phyloP scores from a whole-genome alignment of 2,797 vertebrate species.

The Acipenser oxyrinchus region DNA sequence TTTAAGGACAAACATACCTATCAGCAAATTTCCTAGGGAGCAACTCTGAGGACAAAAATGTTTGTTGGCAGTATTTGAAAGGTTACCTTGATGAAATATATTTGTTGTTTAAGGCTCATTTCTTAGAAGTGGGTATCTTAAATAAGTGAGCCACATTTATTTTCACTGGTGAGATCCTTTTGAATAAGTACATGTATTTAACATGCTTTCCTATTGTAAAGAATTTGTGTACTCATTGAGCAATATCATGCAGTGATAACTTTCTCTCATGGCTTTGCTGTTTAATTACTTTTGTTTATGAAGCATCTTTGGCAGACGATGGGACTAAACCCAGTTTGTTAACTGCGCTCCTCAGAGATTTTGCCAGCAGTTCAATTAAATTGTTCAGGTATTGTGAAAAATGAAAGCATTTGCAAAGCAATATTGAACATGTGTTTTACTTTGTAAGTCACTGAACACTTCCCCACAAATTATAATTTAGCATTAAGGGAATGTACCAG shows the following conservation, averaged over 20 bases:
- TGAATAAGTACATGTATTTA: too few relatives aligned
- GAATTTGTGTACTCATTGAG: too few relatives aligned
- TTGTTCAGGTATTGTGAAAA: not conserved
- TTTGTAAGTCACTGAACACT: not conserved
- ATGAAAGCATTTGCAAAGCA: not conserved
- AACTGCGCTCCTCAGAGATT: not conserved
- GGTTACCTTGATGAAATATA: not conserved
- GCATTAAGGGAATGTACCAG: not conserved
- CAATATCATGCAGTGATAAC: too few relatives aligned
- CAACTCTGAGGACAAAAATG: not conserved
- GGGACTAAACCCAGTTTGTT: not conserved
- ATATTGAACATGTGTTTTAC: not conserved
- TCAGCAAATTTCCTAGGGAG: not conserved
- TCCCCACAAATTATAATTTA: not conserved
- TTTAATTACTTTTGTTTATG: too few relatives aligned
- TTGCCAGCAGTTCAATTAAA: not conserved
- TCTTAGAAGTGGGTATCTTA: not conserved
- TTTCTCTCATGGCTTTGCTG: too few relatives aligned
- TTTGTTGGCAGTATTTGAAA: not conserved
- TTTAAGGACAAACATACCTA: too few relatives aligned
- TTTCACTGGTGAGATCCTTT: too few relatives aligned
- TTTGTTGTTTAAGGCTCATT: not conserved
- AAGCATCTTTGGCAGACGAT: not conserved
- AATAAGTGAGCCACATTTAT: too few relatives aligned
- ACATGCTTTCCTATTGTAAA: too few relatives aligned